Base-by-base conservation (phyloP, 2,888 invertebrate species). In the Bombyx huttoni region DNA sequence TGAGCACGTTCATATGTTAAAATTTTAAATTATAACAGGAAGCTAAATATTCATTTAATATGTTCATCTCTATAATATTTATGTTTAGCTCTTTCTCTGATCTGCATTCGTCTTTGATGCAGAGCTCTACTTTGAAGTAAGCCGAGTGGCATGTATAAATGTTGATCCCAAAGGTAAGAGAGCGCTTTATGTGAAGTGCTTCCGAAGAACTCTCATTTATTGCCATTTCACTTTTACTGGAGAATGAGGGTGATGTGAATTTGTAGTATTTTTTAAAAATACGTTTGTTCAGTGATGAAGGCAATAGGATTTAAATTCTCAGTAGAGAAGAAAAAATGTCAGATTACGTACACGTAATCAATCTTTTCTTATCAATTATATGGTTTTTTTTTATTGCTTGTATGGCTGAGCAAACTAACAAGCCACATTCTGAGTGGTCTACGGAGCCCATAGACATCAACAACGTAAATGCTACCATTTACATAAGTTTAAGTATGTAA, bases 11-110 rank as follows among this genome's bases (percentile, higher is more conserved):
- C 61, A 57, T 57, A 59, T 56, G 58, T 53, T 62, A 24, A 24
- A 2, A 24, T 24, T 24, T 2, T 24, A 24, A 24, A 24, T 24
- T 55, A 61, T 52, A 58, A 60, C 75, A 76, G 75, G 75, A 75
- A 71, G 68, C 60, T 49, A 62, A 60, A 65, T 62, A 65, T 68
- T 70, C 62, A 63, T 63, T 60, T 51, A 57, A 63, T 65, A 64
- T 46, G 47, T 49, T 51, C 47, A 13, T 40, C 40, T 40, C 40
- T 24, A 12, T 12, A 40, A 12, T 40, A 12, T 40, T 40, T 40
- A 40, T 40, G 40, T 40, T 40, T 40, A 40, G 40, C 40, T 40
- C 40, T 40, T 24, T 24, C 40, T 40, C 40, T 40, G 40, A 40
- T 40, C 40, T 12, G 40, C 7, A 12, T 40, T 40, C 24, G 24